Evolutionary conservation across 1,140 invertebrate genomes (phyloP).

Genomic region (Trachymyrmex septentrionalis): DNA sequence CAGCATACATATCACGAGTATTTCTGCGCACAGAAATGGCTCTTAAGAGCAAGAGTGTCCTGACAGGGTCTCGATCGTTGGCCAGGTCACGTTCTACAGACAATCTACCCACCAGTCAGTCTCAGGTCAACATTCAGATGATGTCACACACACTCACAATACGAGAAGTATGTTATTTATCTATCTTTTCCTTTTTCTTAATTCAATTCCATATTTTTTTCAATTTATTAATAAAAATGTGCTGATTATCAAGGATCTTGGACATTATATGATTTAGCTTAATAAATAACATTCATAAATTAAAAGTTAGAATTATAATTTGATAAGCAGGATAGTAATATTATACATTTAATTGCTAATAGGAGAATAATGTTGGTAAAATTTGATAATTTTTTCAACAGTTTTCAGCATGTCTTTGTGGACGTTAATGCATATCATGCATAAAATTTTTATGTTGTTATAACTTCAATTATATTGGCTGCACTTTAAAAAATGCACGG

Average conservation of each 20-base stretch:
- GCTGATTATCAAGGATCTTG: not conserved
- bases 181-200: slow-evolving; percentile 42
- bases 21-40: slow-evolving; percentile 97
- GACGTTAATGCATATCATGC: not conserved
- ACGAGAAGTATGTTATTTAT: slow-evolving; percentile 90
- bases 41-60: slow-evolving; percentile 92
- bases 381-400: not conserved
- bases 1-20: slow-evolving; percentile 96
- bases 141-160: slow-evolving; percentile 96
- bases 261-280: not conserved
- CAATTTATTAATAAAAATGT: slow-evolving; percentile 21
- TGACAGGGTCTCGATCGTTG: slow-evolving; percentile 90
- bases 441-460: slow-evolving; percentile 2
- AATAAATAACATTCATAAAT: not conserved
- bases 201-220: slow-evolving; percentile 12
- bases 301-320: not conserved
- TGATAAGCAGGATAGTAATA: not conserved
- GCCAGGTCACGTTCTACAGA: slow-evolving; percentile 93
- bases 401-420: slow-evolving; percentile 2
- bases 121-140: slow-evolving; percentile 97
- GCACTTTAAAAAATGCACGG: not conserved
- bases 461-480: not conserved
- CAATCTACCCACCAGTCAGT: slow-evolving; percentile 95
- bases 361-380: not conserved
- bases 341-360: not conserved